phyloP scores from a whole-genome alignment of 2,113 vertebrate genomes.

The Rhineura floridana region DNA sequence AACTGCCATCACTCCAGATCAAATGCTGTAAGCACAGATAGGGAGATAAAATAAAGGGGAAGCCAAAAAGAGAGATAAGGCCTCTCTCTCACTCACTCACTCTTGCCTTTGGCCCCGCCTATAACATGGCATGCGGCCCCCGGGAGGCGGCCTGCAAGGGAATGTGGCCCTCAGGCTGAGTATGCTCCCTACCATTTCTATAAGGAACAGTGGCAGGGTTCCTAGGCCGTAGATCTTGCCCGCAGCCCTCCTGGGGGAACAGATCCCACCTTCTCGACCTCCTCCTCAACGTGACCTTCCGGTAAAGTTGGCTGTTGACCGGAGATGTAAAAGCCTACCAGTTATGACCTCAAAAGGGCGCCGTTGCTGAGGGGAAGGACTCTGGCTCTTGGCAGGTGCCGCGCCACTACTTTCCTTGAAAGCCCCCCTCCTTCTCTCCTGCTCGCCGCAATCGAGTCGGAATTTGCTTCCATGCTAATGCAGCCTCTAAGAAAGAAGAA shows the following conservation, averaged over 20 bases:
- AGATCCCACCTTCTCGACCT: too few species aligned
- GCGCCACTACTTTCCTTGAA: neutral
- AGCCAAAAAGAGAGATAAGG: neutral
- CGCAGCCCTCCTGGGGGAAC: neutral
- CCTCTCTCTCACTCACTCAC: too few species aligned
- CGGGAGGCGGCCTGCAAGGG: too few species aligned
- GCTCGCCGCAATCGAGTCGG: constrained; percentile 34
- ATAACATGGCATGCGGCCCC: too few species aligned
- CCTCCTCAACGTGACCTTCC: neutral
- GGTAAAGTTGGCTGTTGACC: neutral
- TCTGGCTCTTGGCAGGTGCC: neutral
- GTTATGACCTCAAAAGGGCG: neutral
- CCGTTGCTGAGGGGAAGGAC: neutral
- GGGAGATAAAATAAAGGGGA: neutral
- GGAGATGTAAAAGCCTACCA: neutral
- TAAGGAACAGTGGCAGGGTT: too few species aligned
- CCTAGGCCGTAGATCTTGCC: neutral
- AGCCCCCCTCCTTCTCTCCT: constrained; percentile 13
- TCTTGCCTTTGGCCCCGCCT: too few species aligned
- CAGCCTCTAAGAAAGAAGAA: constrained; percentile 44
- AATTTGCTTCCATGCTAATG: constrained; percentile 57
- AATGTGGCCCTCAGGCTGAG: too few species aligned
- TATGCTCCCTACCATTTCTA: too few species aligned
- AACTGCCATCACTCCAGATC: neutral
- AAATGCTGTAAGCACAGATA: neutral